Evolutionary conservation across 2,797 vertebrate species (phyloP).

Genomic region (Enoplosus armatus): DNA sequence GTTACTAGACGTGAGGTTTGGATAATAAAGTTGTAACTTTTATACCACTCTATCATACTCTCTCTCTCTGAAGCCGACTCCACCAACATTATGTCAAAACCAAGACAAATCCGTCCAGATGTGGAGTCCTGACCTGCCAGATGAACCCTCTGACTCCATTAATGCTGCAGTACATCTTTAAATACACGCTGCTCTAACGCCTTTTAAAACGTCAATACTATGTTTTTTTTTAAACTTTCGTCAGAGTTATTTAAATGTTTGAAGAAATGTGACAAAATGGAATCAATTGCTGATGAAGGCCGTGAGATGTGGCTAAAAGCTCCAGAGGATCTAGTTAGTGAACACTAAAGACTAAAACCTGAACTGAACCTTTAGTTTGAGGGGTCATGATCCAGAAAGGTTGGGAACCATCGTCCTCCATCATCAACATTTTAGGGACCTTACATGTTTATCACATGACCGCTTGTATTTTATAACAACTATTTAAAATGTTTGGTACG

Average conservation of each 20-base stretch:
- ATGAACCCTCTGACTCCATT: constrained; percentile 39
- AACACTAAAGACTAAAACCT: no score
- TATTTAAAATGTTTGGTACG: background rate
- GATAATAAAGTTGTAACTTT: constrained; percentile 16
- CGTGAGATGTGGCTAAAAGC: no score
- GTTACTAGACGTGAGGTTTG: background rate
- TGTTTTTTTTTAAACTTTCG: no score
- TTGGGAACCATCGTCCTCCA: background rate
- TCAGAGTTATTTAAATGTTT: no score
- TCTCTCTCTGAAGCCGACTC: background rate
- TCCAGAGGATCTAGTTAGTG: no score
- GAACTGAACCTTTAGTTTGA: background rate
- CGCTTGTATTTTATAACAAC: background rate
- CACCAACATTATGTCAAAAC: constrained; percentile 22
- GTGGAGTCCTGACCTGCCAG: constrained; percentile 45
- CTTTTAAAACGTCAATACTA: no score
- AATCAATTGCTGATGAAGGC: no score
- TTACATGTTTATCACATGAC: background rate
- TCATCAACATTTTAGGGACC: background rate
- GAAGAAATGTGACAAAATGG: no score
- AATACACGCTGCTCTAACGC: background rate
- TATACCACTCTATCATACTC: background rate
- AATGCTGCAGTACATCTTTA: background rate
- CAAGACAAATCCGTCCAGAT: constrained; percentile 64
- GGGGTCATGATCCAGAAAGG: background rate